Base-by-base conservation (phyloP, 2,797 vertebrate genomes). In the Diceros bicornis region DNA sequence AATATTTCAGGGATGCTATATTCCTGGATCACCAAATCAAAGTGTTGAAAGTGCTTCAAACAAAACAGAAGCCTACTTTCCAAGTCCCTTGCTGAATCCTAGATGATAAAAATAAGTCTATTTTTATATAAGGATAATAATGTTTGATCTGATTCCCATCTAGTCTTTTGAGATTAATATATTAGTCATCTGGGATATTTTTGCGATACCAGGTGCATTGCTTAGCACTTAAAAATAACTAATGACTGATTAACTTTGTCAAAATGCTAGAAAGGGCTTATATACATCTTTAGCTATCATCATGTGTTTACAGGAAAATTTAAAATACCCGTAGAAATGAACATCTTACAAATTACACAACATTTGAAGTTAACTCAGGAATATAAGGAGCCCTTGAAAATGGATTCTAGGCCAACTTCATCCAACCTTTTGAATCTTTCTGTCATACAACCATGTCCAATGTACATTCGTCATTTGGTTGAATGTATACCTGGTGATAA, bases 1-100 rank as follows among this genome's bases (percentile, higher is more conserved):
- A 96, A 25, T 74, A 96, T 96, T 95, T 97, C 47, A 95, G 84
- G 34, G 87, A 61, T 75, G 69, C 7, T 25, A 25, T 16, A 62
- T 17, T 77, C 29, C 64, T 62, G 71, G 59, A 91, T 97, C 89
- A 95, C 93, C 27, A 97, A 95, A 79, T 86, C n/a, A 66, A 79
- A 86, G 14, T 71, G 27, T 77, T 95, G 55, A 96, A 96, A 95
- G 41, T 61, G 23, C 69, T 96, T 96, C 71, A 94, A 89, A 92
- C 21, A 71, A 91, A 96, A 79, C 12, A 88, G 88, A 94, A 91
- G 61, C 47, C 86, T 20, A n/a, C 41, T 61, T 96, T 95, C 34
- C 64, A 79, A 88, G 71, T 62, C 11, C 18, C 6, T 77, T 75
- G 11, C 74, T 93, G 86, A 91, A 59, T 96, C 64, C 14, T 61